A percentile compares a stretch with the other conserved stretches of the same genome.
Conservation (phyloP, 2,797 vertebrate species). For the Typhlichthys eigenmanni region DNA sequence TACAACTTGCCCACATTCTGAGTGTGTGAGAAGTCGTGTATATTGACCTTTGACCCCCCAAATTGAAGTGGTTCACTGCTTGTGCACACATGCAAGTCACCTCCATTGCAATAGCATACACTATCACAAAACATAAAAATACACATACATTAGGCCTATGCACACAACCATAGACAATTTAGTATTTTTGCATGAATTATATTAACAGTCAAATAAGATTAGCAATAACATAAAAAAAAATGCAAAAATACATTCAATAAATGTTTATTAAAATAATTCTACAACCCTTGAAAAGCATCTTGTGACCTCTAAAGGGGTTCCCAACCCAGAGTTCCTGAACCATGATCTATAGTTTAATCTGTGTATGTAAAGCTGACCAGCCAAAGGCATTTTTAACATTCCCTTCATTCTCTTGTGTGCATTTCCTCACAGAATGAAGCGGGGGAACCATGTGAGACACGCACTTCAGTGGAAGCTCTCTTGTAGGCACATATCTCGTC, state of each 20-base stretch:
- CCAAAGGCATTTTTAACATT: conserved; percentile 36
- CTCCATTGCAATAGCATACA: too few species aligned
- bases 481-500: conserved; percentile 26
- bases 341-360: neutral
- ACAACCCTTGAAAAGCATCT: too few species aligned
- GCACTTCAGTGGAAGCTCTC: conserved; percentile 15
- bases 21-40: neutral
- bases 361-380: neutral
- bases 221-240: too few species aligned
- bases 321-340: conserved; percentile 5
- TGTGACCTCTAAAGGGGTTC: too few species aligned
- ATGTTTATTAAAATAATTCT: too few species aligned
- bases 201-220: too few species aligned
- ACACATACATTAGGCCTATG: neutral
- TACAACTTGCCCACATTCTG: conserved; percentile 9
- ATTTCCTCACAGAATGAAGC: conserved; percentile 32
- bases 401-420: conserved; percentile 16
- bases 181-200: too few species aligned
- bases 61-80: too few species aligned
- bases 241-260: too few species aligned
- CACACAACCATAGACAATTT: neutral
- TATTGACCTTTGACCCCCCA: conserved; percentile 1
- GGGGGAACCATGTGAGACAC: conserved; percentile 39
- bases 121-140: too few species aligned
- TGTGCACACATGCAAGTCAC: too few species aligned